phyloP scores from a whole-genome alignment of 2,888 invertebrate genomes.

The Hipparchia sbordonii region DNA sequence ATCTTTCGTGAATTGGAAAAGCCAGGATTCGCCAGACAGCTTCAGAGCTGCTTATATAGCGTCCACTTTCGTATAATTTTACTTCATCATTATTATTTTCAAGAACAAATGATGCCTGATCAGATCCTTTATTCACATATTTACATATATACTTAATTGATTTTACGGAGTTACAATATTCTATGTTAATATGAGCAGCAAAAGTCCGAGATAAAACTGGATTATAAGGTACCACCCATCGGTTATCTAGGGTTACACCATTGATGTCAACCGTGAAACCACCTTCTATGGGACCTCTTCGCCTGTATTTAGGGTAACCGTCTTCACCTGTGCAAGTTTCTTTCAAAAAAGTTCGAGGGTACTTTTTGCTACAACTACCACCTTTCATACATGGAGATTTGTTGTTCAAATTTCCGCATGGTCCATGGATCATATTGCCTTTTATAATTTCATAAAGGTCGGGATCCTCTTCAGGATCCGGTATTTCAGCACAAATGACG shows the following conservation, averaged over 20 bases:
- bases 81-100: background rate
- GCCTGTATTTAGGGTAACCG: slow-evolving; percentile 42
- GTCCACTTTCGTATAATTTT: background rate
- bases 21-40: slow-evolving; percentile 13
- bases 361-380: slow-evolving; percentile 49
- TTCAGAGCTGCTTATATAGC: slow-evolving; percentile 18
- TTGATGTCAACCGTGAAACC: slow-evolving; percentile 40
- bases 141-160: slow-evolving; percentile 46
- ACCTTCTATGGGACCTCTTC: slow-evolving; percentile 42
- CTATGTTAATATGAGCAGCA: slow-evolving; percentile 42
- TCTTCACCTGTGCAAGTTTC: slow-evolving; percentile 45
- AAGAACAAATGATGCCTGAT: background rate
- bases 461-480: slow-evolving; percentile 41
- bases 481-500: slow-evolving; percentile 41
- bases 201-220: slow-evolving; percentile 41
- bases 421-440: slow-evolving; percentile 63
- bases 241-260: slow-evolving; percentile 38
- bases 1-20: slow-evolving; percentile 21
- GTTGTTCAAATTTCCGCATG: slow-evolving; percentile 56
- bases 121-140: slow-evolving; percentile 59
- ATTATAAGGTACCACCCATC: slow-evolving; percentile 37
- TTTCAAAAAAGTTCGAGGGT: slow-evolving; percentile 42
- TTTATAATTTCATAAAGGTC: slow-evolving; percentile 48
- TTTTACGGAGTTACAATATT: slow-evolving; percentile 43
- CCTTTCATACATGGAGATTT: slow-evolving; percentile 59